Evolutionary conservation across 1,140 invertebrate genomes (phyloP), one percentile per base, ranked within the genome.

Genomic region (Drosophila insularis): DNA sequence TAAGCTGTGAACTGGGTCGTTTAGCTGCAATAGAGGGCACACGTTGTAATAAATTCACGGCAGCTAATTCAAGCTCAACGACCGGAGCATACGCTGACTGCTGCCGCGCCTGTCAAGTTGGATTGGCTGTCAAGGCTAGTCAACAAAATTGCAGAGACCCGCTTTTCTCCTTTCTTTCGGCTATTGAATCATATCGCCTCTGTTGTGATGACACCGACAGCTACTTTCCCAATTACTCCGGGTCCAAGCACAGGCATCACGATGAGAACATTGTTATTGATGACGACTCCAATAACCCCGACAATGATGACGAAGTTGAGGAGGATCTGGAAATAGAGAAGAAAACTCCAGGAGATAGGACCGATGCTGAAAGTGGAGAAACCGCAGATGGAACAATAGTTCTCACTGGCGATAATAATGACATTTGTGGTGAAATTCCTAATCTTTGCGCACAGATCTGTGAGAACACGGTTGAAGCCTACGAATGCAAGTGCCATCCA

Each of bases 401-500:
- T 0, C 35, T 91, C 19, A 68, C 61, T 10, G 86, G 59, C 27
- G 85, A 91, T 55, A 82, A 82, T 87, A 63, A 76, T 74, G 94
- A 95, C 76, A 92, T 96, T 43, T 96, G 95, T 74, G 92, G 94
- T n/a, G 91, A 94, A 60, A 94, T 90, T 14, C 65, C 93, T 1
- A 93, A 95, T 73, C 91, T 96, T 1, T 96, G 95, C 76, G 94
- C 94, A 0, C 95, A 96, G 56, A 93, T 95, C 71, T 96, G 95
- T 70, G 92, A 95, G 11, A 93, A 95, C 11, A 93, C 93, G 0
- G 92, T 92, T 13, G 94, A 93, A 23, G 96, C 96, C 0, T 97
- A 95, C 90, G 92, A 92, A 59, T 97, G 96, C 89, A 93, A 93
- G 32, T 97, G 96, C 82, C 92, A 94, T 13, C 91, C 93, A 17